Conservation (phyloP, 2,113 vertebrate species). For the Rynchops niger region DNA sequence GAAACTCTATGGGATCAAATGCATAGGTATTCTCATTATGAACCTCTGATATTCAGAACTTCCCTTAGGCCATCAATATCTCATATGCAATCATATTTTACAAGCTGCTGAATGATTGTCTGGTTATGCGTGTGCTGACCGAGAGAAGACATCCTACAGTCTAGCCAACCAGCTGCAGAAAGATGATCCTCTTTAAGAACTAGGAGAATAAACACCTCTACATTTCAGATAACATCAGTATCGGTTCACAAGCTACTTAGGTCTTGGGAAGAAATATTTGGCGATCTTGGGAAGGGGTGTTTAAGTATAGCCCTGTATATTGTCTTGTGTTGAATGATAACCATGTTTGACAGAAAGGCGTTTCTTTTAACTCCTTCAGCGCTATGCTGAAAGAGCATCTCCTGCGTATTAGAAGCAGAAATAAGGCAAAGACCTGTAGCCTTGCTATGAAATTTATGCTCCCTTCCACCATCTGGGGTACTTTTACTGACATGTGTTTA, state of each 20-base stretch:
- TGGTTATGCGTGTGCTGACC: neutral
- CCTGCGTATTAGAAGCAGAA: neutral
- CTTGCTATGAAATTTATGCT: neutral
- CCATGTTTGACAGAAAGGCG: neutral
- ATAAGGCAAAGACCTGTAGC: neutral
- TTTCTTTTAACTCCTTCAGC: neutral
- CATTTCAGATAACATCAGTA: slow-evolving; percentile 13
- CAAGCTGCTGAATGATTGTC: slow-evolving; percentile 8
- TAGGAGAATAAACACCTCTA: neutral
- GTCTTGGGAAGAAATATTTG: neutral
- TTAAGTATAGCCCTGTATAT: neutral
- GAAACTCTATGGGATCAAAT: slow-evolving; percentile 58
- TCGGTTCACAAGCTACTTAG: neutral
- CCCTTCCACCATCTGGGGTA: neutral
- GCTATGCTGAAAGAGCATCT: neutral
- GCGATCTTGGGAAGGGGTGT: neutral
- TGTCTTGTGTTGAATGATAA: slow-evolving; percentile 3
- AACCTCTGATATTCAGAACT: slow-evolving; percentile 61
- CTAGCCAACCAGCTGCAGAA: neutral
- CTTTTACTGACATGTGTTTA: neutral
- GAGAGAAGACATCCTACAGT: neutral
- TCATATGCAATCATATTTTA: slow-evolving; percentile 60
- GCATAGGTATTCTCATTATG: slow-evolving; percentile 55
- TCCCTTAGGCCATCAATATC: slow-evolving; percentile 59
- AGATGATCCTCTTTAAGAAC: neutral